Evolutionary conservation across 2,113 vertebrate species (phyloP).

Genomic region (Poeciliopsis retropinna): DNA sequence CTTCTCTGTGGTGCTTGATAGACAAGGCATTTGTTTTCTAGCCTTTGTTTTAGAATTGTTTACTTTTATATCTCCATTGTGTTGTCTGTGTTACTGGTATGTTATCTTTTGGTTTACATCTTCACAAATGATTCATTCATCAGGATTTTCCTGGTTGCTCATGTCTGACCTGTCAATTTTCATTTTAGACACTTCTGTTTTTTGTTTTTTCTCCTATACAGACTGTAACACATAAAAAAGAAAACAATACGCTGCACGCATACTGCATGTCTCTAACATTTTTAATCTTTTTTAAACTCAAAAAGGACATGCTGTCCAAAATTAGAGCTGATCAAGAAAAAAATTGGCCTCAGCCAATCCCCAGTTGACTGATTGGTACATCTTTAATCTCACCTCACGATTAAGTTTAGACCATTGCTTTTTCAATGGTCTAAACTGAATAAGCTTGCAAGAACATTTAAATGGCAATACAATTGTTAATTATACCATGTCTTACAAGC

Average conservation of each 20-base stretch:
- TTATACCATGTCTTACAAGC: slow-evolving; percentile 18
- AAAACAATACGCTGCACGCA: not conserved
- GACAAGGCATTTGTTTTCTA: slow-evolving; percentile 13
- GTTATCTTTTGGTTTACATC: not conserved
- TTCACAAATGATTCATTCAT: not conserved
- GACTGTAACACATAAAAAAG: not conserved
- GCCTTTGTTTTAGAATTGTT: slow-evolving; percentile 10
- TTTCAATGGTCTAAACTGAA: not conserved
- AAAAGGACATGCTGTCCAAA: not conserved
- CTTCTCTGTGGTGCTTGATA: slow-evolving; percentile 12
- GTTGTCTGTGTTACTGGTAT: not conserved
- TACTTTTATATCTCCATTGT: not conserved
- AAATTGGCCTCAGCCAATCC: not conserved
- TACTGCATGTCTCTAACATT: not conserved
- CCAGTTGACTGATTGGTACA: not conserved
- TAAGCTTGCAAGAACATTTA: slow-evolving; percentile 2
- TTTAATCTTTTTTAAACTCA: not conserved
- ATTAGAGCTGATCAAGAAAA: not conserved
- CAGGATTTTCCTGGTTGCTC: not conserved
- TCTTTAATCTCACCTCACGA: not conserved
- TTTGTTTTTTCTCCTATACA: not conserved
- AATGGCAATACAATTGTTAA: not conserved
- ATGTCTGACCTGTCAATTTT: not conserved
- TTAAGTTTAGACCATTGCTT: not conserved
- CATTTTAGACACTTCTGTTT: too few relatives aligned